Percentiles rank a stretch among this genome's conserved stretches.
phyloP scores from a whole-genome alignment of 2,888 invertebrate genomes.

The Nemoura dubitans region DNA sequence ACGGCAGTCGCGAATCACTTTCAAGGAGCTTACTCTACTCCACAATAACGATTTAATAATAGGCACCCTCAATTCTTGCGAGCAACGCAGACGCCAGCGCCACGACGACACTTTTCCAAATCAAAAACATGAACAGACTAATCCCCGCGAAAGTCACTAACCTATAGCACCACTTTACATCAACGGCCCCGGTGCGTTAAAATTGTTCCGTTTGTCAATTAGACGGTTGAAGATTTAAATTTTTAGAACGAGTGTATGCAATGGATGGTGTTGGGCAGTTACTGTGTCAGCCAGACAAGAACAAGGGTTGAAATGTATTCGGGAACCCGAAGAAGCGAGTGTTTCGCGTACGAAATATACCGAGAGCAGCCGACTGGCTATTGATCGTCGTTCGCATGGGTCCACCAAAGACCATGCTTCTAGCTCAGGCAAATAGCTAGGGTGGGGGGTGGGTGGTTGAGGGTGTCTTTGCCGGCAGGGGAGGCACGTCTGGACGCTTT shows the following conservation, averaged over 20 bases:
- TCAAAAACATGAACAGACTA: not conserved
- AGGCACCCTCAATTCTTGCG: not conserved
- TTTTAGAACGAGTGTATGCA: not conserved
- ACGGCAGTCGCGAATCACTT: not conserved
- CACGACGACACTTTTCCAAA: not conserved
- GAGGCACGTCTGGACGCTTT: not conserved
- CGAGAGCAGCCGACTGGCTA: not conserved
- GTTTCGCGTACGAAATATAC: not conserved
- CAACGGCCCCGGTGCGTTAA: no score
- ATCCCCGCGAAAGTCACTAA: not conserved
- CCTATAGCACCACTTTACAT: no score
- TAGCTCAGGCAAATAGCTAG: not conserved
- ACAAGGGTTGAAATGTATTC: not conserved
- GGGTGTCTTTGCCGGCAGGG: not conserved
- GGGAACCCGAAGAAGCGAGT: not conserved
- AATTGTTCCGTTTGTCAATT: no score
- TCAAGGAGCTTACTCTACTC: not conserved
- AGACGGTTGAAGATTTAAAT: not conserved
- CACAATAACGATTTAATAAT: constrained; percentile 3
- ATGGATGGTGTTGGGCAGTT: not conserved
- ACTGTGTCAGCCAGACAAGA: not conserved
- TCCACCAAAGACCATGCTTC: not conserved
- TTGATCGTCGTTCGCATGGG: not conserved
- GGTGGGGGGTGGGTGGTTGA: not conserved
- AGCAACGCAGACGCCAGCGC: not conserved